These are phyloP conservation scores for Altica lythri DNA, from an alignment of 2,888 invertebrate species.

Conservation along the genomic window DNA sequence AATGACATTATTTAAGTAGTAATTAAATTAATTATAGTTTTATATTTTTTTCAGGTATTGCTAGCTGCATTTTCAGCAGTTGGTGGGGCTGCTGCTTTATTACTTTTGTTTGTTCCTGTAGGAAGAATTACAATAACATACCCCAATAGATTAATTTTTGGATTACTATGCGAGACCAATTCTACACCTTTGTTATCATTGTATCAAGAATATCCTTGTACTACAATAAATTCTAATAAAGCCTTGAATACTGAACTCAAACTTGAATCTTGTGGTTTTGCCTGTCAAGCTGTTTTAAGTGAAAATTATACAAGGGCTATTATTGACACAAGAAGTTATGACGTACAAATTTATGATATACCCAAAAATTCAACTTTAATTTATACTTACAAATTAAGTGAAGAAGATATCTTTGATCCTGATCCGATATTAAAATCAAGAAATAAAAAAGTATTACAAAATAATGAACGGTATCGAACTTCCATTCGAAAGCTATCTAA, in stretches of 20 bases:
- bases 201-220: constrained; percentile 60
- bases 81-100: constrained; percentile 69
- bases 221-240: constrained; percentile 51
- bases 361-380: constrained; percentile 51
- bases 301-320: constrained; percentile 59
- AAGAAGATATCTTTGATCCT: constrained; percentile 38
- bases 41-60: constrained; percentile 61
- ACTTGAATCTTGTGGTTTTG: constrained; percentile 64
- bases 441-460: constrained; percentile 61
- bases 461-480: constrained; percentile 63
- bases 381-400: constrained; percentile 54
- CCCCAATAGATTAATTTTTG: constrained; percentile 65
- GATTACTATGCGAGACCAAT: constrained; percentile 60
- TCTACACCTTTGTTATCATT: constrained; percentile 51
- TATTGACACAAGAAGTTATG: constrained; percentile 61
- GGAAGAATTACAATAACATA: constrained; percentile 70
- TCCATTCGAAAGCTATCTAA: constrained; percentile 64
- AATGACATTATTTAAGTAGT: too few relatives aligned
- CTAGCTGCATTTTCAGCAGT: constrained; percentile 69
- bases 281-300: constrained; percentile 61
- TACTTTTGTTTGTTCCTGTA: constrained; percentile 72
- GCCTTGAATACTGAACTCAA: constrained; percentile 58
- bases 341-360: constrained; percentile 60
- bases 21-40: neutral
- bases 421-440: constrained; percentile 53